Conservation (phyloP, 2,888 invertebrate genomes). For the Eupithecia exiguata region DNA sequence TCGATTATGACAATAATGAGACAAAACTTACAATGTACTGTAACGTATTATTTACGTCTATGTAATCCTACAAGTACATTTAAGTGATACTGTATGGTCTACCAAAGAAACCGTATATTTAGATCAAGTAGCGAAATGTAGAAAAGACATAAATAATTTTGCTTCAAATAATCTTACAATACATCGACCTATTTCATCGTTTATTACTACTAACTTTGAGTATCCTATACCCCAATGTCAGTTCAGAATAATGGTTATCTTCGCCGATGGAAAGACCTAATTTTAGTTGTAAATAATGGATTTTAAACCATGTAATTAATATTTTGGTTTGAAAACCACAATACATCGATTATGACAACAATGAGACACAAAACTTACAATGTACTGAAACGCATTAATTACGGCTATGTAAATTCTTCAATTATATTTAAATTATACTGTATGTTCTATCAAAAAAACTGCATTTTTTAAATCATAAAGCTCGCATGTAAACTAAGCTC, state of each 20-base stretch:
- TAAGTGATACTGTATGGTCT: neutral
- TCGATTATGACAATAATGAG: no score
- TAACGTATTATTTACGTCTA: neutral
- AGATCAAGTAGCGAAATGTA: conserved; percentile 4
- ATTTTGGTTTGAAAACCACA: neutral
- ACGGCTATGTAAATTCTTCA: neutral
- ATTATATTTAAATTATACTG: neutral
- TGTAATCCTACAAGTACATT: neutral
- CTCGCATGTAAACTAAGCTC: neutral
- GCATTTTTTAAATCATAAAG: neutral
- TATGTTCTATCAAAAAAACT: neutral
- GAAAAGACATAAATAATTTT: conserved; percentile 16
- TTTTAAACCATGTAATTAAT: neutral
- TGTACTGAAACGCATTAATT: neutral
- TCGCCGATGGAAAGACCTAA: neutral
- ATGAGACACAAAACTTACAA: neutral
- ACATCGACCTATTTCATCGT: conserved; percentile 31
- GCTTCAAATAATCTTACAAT: conserved; percentile 4
- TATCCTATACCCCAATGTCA: no score
- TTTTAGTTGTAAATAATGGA: neutral
- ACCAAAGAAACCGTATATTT: neutral
- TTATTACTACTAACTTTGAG: neutral
- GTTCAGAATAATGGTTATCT: neutral
- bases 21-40: neutral
- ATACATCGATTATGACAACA: neutral